These are phyloP conservation scores for Eumacrocentrus americanus DNA, from an alignment of 2,888 invertebrate genomes.

Conservation along the genomic window DNA sequence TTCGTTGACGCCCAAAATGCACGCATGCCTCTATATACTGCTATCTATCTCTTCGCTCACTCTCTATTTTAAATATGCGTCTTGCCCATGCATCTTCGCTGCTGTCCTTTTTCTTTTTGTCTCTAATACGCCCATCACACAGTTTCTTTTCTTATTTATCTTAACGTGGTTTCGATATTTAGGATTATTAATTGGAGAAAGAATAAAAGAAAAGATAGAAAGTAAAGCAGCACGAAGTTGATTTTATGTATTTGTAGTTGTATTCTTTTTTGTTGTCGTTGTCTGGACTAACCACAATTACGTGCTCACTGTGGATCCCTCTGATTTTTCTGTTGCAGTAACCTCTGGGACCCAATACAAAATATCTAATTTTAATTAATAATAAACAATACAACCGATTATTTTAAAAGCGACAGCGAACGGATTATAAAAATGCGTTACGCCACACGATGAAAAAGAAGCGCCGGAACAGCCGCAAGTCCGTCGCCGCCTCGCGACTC, in stretches of 20 bases:
- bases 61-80: background rate
- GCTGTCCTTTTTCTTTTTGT: too few relatives aligned
- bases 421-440: constrained; percentile 16
- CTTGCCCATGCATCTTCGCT: background rate
- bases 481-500: constrained; percentile 21
- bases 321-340: constrained; percentile 57
- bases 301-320: constrained; percentile 24
- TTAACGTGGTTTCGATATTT: too few relatives aligned
- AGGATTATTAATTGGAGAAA: background rate
- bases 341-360: constrained; percentile 57
- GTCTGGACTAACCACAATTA: constrained; percentile 9
- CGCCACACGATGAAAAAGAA: constrained; percentile 26
- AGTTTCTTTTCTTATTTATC: background rate
- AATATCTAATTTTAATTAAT: constrained; percentile 60
- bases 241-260: too few relatives aligned
- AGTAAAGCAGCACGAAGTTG: too few relatives aligned
- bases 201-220: background rate
- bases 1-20: constrained; percentile 18
- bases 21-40: too few relatives aligned
- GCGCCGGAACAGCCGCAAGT: constrained; percentile 33
- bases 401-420: constrained; percentile 38
- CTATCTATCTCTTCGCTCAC: constrained; percentile 4
- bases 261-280: background rate
- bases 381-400: constrained; percentile 46
- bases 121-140: too few relatives aligned